These are phyloP conservation scores for Adrianichthys oophorus DNA, from an alignment of 2,797 vertebrate genomes.

Conservation along the genomic window DNA sequence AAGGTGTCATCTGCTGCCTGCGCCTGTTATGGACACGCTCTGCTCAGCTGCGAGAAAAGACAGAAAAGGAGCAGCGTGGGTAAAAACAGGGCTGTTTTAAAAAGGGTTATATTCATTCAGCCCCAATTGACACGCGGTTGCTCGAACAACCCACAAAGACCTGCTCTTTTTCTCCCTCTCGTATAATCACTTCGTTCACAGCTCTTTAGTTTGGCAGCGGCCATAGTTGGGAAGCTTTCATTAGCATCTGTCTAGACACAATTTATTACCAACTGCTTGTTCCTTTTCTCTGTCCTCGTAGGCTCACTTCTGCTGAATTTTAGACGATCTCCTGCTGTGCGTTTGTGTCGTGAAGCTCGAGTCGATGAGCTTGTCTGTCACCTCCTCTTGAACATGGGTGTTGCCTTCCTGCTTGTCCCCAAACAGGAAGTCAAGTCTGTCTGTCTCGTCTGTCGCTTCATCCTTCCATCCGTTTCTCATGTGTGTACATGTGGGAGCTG, in stretches of 20 bases:
- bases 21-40: slow-evolving; percentile 31
- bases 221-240: slow-evolving; percentile 50
- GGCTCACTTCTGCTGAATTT: slow-evolving; percentile 23
- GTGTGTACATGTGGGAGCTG: slow-evolving; percentile 30
- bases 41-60: slow-evolving; percentile 5
- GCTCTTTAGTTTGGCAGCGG: slow-evolving; percentile 51
- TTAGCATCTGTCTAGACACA: slow-evolving; percentile 67
- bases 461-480: slow-evolving; percentile 12
- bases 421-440: slow-evolving; percentile 49
- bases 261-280: slow-evolving; percentile 64
- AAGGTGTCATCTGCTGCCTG: slow-evolving; percentile 28
- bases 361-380: slow-evolving; percentile 42
- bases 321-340: slow-evolving; percentile 24
- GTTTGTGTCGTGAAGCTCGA: slow-evolving; percentile 1
- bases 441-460: slow-evolving; percentile 36
- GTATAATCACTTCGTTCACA: slow-evolving; percentile 36
- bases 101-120: slow-evolving; percentile 62
- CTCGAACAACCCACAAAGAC: slow-evolving; percentile 26
- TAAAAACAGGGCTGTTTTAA: slow-evolving; percentile 41
- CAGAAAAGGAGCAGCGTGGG: slow-evolving; percentile 10
- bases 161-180: slow-evolving; percentile 2
- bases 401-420: slow-evolving; percentile 41
- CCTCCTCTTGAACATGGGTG: slow-evolving; percentile 45
- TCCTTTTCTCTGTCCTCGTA: slow-evolving; percentile 34
- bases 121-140: slow-evolving; percentile 30